Conservation (phyloP, 2,797 vertebrate species). For the Alexandromys oeconomus region DNA sequence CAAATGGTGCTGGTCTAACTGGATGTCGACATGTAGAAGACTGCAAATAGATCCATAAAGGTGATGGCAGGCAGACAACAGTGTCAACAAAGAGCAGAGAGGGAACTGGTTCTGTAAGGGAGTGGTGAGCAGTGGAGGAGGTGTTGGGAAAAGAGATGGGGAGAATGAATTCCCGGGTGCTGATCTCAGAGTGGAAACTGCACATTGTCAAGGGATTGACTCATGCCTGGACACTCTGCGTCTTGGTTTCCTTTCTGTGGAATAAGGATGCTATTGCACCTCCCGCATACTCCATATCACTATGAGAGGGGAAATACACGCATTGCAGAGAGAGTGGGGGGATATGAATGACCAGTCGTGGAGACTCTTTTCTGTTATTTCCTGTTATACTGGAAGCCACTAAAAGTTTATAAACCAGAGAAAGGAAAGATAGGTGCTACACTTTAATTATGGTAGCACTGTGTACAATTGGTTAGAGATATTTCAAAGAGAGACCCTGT, state of each 20-base stretch:
- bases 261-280: background rate
- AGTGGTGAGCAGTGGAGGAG: background rate
- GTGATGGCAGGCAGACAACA: background rate
- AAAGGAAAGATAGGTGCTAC: background rate
- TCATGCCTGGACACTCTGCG: background rate
- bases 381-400: background rate
- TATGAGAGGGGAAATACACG: background rate
- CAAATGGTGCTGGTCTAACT: no score
- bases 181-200: background rate
- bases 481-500: background rate
- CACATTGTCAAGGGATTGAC: background rate
- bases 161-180: background rate
- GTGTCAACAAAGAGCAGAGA: background rate
- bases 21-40: no score
- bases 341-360: background rate
- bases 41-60: background rate
- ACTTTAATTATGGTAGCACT: background rate
- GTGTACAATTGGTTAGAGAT: background rate
- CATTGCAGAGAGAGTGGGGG: background rate
- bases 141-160: background rate
- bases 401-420: conserved; percentile 1
- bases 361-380: background rate
- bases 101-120: background rate
- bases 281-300: background rate
- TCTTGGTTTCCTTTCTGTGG: conserved; percentile 10